Evolutionary conservation across 2,888 invertebrate genomes (phyloP), one percentile per base, ranked within the genome.

Genomic region (Tetramorium bicarinatum): DNA sequence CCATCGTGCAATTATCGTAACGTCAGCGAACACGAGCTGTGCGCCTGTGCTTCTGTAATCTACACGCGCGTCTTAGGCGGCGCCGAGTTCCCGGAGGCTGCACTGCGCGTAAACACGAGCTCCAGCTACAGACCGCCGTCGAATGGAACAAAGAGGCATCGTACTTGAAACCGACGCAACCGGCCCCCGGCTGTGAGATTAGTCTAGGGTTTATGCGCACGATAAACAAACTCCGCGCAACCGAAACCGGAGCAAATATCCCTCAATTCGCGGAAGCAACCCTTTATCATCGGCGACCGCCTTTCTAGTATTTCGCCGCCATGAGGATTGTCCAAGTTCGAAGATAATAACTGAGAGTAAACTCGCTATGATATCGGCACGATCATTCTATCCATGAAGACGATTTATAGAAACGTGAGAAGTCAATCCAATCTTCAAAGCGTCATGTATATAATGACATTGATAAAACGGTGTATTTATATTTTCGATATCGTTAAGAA

Each of bases 1-100:
- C 75, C 83, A 88, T 89, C 86, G 83, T 74, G 79, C 84, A 86
- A 89, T 89, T 89, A 89, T 89, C 85, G 83, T 49, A 62, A 76
- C 49, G 21, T 59, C 44, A n/a, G 15, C 56, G 83, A 49, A 79
- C 34, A 80, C 83, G 83, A 83, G 76, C 72, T 62, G 38, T 79
- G 56, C 49, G 41, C 64, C 54, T 87, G 84, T 79, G 56, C 49
- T 49, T 72, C 54, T 87, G 84, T 89, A 89, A 89, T 89, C 82
- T 82, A 62, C 85, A 75, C 54, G 83, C 49, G 67, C 44, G 56
- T 69, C 69, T 79, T 59, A 59, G 41, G 47, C 59, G 81, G 84
- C 75, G 71, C 67, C 64, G 59, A 25, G 38, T 82, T 79, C 67
- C 52, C 75, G 81, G 72, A 59, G 79, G 41, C 54, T 71, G 79